Evolutionary conservation across 2,113 vertebrate genomes (phyloP).

Genomic region (Chitala chitala): DNA sequence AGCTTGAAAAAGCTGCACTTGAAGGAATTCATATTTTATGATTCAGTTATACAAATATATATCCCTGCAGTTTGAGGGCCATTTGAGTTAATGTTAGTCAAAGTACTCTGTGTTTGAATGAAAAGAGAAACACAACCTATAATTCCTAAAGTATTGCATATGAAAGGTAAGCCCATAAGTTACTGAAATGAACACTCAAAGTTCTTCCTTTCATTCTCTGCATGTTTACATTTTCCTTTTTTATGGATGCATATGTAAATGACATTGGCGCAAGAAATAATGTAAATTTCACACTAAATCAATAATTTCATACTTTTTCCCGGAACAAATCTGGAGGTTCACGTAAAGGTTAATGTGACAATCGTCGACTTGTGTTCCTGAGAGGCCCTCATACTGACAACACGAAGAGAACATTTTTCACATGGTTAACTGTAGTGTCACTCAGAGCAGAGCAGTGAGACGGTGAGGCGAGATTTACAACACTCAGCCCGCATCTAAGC

Average conservation of each 20-base stretch:
- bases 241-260: not conserved
- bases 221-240: not conserved
- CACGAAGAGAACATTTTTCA: too few species aligned
- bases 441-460: too few species aligned
- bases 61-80: too few species aligned
- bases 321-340: not conserved
- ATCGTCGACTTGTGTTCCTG: not conserved
- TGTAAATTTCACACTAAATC: not conserved
- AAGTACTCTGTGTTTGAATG: not conserved
- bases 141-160: not conserved
- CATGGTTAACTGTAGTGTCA: too few species aligned
- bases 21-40: too few species aligned
- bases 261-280: not conserved
- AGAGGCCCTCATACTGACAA: not conserved
- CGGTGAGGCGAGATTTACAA: not conserved
- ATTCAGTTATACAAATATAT: too few species aligned
- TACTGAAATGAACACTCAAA: not conserved
- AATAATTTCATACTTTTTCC: not conserved
- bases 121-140: not conserved
- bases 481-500: not conserved
- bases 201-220: not conserved
- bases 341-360: not conserved
- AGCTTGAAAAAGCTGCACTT: too few species aligned
- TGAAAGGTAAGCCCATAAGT: not conserved
- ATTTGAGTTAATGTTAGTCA: not conserved